phyloP scores from a whole-genome alignment of 2,113 vertebrate genomes.

The Myotis davidii region DNA sequence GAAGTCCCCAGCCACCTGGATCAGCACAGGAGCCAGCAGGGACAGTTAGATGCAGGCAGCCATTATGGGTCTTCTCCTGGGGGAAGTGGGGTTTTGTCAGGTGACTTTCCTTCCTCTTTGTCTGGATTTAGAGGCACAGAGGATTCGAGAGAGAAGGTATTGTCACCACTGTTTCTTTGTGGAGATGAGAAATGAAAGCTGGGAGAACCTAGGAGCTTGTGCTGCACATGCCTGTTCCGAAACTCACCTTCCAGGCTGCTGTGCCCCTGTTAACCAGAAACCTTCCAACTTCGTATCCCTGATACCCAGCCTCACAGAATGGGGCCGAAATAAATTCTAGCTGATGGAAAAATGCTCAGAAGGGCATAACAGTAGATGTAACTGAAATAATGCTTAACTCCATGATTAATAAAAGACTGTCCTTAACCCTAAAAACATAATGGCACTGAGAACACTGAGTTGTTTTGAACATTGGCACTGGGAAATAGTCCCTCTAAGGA shows the following conservation, averaged over 20 bases:
- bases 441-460: neutral
- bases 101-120: constrained; percentile 56
- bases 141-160: neutral
- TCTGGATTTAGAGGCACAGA: constrained; percentile 50
- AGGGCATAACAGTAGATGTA: neutral
- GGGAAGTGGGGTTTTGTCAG: constrained; percentile 29
- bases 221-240: neutral
- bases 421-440: neutral
- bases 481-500: neutral
- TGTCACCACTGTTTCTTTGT: constrained; percentile 9
- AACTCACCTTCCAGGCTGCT: neutral
- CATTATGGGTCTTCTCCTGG: constrained; percentile 48
- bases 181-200: constrained; percentile 1
- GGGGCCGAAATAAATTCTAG: neutral
- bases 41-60: neutral
- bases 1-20: constrained; percentile 69
- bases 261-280: neutral
- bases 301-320: neutral
- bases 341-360: neutral
- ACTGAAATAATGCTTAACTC: neutral
- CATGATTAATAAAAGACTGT: neutral
- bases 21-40: constrained; percentile 43
- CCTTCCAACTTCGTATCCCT: neutral
- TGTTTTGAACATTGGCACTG: neutral
- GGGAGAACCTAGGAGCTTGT: neutral